A percentile compares a stretch with the other conserved stretches of the same genome.
Conservation (phyloP, 2,113 vertebrate genomes). For the Laterallus jamaicensis region DNA sequence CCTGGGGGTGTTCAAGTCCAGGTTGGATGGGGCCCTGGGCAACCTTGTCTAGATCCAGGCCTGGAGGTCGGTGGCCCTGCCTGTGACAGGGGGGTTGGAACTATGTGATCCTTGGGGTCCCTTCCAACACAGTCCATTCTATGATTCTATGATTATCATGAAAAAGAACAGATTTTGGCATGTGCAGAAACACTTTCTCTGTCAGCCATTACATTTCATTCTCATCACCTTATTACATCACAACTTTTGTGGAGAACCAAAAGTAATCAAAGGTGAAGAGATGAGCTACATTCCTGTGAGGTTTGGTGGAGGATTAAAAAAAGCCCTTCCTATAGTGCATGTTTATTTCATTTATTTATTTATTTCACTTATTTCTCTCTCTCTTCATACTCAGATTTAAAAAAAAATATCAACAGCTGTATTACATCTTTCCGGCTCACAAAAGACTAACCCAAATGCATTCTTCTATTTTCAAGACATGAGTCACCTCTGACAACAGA, state of each 20-base stretch:
- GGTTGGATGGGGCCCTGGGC: no score
- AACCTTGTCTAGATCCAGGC: no score
- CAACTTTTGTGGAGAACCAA: neutral
- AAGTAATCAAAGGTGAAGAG: neutral
- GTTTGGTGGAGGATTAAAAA: slow-evolving; percentile 2
- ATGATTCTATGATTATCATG: neutral
- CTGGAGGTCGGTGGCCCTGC: no score
- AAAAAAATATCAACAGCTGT: neutral
- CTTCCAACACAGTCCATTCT: no score
- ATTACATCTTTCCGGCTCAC: neutral
- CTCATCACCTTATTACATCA: neutral
- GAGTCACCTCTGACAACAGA: slow-evolving; percentile 5
- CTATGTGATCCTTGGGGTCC: no score
- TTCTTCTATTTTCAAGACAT: neutral
- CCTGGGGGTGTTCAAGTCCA: no score
- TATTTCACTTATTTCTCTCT: neutral
- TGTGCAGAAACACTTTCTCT: neutral
- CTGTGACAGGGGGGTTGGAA: no score
- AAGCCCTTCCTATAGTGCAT: neutral
- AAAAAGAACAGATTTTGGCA: neutral
- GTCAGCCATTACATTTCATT: neutral
- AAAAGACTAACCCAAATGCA: neutral
- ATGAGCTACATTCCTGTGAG: neutral
- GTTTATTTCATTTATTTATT: neutral
- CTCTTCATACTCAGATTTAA: neutral